phyloP scores from a whole-genome alignment of 2,113 vertebrate species.

The Microtus ochrogaster region DNA sequence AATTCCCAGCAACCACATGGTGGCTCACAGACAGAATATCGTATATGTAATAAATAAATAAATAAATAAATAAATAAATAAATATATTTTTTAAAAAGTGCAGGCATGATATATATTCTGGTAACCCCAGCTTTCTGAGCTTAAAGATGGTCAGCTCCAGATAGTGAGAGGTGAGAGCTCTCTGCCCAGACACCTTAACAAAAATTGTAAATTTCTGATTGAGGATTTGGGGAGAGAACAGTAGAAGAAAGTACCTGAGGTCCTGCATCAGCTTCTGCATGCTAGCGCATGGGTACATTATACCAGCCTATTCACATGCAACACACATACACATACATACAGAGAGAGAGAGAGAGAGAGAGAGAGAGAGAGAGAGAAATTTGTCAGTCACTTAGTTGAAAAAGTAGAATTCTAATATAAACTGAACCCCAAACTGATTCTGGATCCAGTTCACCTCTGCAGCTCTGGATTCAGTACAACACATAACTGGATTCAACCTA shows the following conservation, averaged over 20 bases:
- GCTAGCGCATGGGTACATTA: not conserved
- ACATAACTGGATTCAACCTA: not conserved
- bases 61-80: no score
- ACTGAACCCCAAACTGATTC: not conserved
- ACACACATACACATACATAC: not conserved
- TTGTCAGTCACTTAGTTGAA: not conserved
- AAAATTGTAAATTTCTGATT: not conserved
- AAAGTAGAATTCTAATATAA: not conserved
- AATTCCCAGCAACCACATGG: no score
- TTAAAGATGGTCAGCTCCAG: not conserved
- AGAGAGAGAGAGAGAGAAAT: not conserved
- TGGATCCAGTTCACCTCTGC: not conserved
- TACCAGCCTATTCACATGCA: not conserved
- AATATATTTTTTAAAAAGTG: no score
- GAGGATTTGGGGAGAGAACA: not conserved
- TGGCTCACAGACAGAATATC: no score
- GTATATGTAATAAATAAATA: no score
- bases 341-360: no score
- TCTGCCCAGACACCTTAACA: not conserved
- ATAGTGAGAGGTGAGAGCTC: not conserved
- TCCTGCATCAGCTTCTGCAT: not conserved
- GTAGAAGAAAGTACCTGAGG: not conserved
- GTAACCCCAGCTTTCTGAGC: no score
- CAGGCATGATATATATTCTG: not conserved
- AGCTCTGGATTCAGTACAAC: not conserved